A percentile compares a stretch with the other conserved stretches of the same genome.
These are phyloP conservation scores for Pemphredon lugubris DNA, from an alignment of 2,888 invertebrate genomes.

Conservation along the genomic window DNA sequence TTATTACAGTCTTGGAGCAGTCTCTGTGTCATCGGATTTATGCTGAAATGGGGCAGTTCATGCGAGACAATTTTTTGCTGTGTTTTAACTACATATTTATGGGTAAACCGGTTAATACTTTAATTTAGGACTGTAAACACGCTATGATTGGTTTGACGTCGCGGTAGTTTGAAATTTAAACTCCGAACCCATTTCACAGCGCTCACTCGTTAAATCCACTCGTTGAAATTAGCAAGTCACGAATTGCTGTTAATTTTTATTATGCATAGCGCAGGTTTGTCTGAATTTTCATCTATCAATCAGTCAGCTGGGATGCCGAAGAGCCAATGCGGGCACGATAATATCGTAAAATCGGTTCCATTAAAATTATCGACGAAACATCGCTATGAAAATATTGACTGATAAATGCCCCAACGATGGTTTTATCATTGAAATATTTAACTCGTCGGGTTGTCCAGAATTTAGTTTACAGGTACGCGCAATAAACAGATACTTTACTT, in stretches of 20 bases:
- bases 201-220: slow-evolving; percentile 9
- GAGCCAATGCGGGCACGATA: slow-evolving; percentile 21
- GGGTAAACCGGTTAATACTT: not conserved
- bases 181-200: not conserved
- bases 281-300: slow-evolving; percentile 17
- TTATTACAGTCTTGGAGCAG: too few relatives aligned
- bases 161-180: too few relatives aligned
- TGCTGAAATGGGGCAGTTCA: too few relatives aligned
- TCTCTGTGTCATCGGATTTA: too few relatives aligned
- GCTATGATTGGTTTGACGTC: not conserved
- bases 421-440: too few relatives aligned
- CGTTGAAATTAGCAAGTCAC: slow-evolving; percentile 19
- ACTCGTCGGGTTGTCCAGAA: too few relatives aligned
- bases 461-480: too few relatives aligned
- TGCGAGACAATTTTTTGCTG: not conserved
- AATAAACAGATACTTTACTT: too few relatives aligned
- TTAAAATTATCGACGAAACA: too few relatives aligned
- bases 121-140: not conserved
- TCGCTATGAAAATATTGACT: too few relatives aligned
- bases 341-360: slow-evolving; percentile 18
- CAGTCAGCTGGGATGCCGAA: slow-evolving; percentile 13
- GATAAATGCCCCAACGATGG: too few relatives aligned
- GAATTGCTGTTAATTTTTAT: slow-evolving; percentile 28
- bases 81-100: not conserved
- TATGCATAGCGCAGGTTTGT: slow-evolving; percentile 16